Evolutionary conservation across 2,888 invertebrate genomes (phyloP).

Genomic region (Acanthosepion esculentum): DNA sequence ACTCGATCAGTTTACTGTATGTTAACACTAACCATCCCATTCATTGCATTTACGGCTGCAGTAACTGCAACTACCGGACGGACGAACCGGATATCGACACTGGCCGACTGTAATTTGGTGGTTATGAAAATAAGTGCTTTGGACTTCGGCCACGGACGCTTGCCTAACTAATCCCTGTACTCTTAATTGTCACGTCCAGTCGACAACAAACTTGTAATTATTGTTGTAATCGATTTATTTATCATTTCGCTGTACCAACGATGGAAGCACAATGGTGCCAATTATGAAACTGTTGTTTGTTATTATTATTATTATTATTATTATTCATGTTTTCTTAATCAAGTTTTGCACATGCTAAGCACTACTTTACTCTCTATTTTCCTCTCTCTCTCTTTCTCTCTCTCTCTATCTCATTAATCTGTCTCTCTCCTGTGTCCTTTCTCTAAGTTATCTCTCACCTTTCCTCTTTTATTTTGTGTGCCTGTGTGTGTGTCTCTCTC

Average conservation of each 20-base stretch:
- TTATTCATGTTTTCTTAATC: too few species aligned
- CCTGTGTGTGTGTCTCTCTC: too few species aligned
- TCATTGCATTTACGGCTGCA: neutral
- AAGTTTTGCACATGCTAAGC: too few species aligned
- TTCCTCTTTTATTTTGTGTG: too few species aligned
- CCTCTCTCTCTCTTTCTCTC: too few species aligned
- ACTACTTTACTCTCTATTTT: too few species aligned
- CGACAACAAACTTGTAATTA: neutral
- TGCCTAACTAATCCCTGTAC: neutral
- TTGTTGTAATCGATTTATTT: neutral
- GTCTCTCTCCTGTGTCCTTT: too few species aligned
- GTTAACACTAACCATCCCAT: neutral
- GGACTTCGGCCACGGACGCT: neutral
- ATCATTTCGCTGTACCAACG: neutral
- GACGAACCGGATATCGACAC: neutral
- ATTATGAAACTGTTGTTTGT: neutral
- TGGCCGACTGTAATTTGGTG: neutral
- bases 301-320: neutral
- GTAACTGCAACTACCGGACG: neutral
- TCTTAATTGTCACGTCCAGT: slow-evolving; percentile 2
- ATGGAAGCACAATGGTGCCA: neutral
- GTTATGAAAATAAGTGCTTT: slow-evolving; percentile 24
- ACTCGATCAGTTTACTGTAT: neutral
- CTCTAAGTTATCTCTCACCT: too few species aligned
- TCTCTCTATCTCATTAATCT: too few species aligned